A percentile compares a stretch with the other conserved stretches of the same genome.
Evolutionary conservation across 1,140 invertebrate genomes (phyloP).

Genomic region (Temnothorax longispinosus): DNA sequence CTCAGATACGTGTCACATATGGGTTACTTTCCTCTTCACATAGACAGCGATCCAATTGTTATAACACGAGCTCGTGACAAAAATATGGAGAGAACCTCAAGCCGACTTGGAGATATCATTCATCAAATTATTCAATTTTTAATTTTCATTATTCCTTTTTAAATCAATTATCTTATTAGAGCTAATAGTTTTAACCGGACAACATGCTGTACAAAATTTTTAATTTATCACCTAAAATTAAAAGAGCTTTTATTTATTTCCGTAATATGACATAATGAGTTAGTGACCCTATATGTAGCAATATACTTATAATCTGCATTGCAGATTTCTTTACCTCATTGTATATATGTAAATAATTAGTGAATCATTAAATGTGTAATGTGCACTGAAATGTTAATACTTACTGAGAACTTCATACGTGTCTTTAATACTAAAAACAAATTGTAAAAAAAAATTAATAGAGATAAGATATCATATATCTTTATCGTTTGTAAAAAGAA

Average conservation of each 20-base stretch:
- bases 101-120: too few relatives aligned
- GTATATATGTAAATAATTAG: conserved; percentile 75
- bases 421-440: background rate
- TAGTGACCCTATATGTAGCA: background rate
- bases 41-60: background rate
- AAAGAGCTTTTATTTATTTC: background rate
- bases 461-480: background rate
- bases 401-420: background rate
- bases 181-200: background rate
- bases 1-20: background rate
- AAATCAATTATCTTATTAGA: conserved; percentile 3
- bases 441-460: background rate
- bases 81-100: background rate
- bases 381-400: background rate
- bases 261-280: background rate
- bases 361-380: conserved; percentile 5
- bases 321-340: conserved; percentile 11
- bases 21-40: background rate
- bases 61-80: background rate
- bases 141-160: too few relatives aligned
- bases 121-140: background rate
- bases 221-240: background rate
- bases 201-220: background rate
- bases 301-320: background rate
- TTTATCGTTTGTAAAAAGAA: conserved; percentile 4